phyloP scores from a whole-genome alignment of 2,888 invertebrate species.

The Argyra leucocephala region DNA sequence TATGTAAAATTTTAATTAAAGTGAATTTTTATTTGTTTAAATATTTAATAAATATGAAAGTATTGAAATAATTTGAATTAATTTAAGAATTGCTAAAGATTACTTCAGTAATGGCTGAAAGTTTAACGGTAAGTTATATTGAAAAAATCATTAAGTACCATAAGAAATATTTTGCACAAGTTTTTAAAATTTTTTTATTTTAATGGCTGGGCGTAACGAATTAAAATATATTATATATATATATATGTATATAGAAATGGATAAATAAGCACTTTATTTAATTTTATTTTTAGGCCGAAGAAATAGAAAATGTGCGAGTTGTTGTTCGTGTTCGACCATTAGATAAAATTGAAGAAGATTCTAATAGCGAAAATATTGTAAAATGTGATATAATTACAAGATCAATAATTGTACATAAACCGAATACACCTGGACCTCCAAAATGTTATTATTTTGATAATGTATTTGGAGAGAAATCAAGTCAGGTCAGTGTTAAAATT shows the following conservation, averaged over 20 bases:
- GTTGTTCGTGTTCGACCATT: constrained; percentile 91
- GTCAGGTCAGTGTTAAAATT: constrained; percentile 22
- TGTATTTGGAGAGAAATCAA: constrained; percentile 75
- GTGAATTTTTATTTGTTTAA: background rate
- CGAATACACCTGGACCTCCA: constrained; percentile 65
- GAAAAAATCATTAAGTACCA: no score
- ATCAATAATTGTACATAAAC: constrained; percentile 67
- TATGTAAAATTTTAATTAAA: background rate
- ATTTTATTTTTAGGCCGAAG: constrained; percentile 38
- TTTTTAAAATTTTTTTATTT: no score
- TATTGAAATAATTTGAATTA: background rate
- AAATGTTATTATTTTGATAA: constrained; percentile 92
- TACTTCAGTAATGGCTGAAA: background rate
- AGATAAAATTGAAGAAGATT: constrained; percentile 71
- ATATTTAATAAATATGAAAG: background rate
- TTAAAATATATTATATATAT: background rate
- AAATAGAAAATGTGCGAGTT: constrained; percentile 90
- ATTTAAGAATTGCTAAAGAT: background rate
- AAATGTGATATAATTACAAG: constrained; percentile 67
- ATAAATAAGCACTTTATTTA: no score
- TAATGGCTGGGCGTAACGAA: no score
- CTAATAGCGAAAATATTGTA: constrained; percentile 62
- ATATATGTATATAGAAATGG: no score
- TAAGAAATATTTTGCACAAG: no score
- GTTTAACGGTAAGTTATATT: background rate